Evolutionary conservation across 1,140 invertebrate genomes (phyloP).

Genomic region (Eueides isabella): DNA sequence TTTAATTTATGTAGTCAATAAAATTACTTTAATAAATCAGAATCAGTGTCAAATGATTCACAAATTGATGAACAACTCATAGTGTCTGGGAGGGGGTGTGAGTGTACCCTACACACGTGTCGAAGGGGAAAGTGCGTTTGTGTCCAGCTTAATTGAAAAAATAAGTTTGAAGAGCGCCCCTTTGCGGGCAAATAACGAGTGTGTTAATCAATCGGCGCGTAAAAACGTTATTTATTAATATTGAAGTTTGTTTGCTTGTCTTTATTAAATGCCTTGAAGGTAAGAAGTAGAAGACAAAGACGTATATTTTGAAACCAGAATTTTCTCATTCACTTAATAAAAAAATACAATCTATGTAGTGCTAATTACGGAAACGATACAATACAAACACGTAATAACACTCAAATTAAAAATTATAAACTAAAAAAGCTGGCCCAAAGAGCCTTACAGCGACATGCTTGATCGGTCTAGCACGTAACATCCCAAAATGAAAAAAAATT

Average conservation of each 20-base stretch:
- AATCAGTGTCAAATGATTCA: conserved; percentile 57
- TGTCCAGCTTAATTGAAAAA: conserved; percentile 74
- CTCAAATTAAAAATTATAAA: too few relatives aligned
- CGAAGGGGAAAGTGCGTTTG: conserved; percentile 68
- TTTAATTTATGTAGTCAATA: neutral
- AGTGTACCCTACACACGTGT: conserved; percentile 61
- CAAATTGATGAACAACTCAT: conserved; percentile 65
- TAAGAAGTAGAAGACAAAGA: too few relatives aligned
- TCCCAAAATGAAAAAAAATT: too few relatives aligned
- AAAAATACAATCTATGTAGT: too few relatives aligned
- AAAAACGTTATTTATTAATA: conserved; percentile 17
- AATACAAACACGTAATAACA: too few relatives aligned
- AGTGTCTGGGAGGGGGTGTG: conserved; percentile 62
- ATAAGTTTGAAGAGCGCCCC: conserved; percentile 44
- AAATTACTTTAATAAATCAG: neutral
- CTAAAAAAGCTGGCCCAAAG: too few relatives aligned
- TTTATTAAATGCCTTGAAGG: neutral
- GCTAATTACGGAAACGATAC: too few relatives aligned
- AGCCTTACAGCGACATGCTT: too few relatives aligned
- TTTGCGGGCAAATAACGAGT: conserved; percentile 30
- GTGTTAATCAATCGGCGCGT: conserved; percentile 21
- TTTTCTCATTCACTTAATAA: too few relatives aligned
- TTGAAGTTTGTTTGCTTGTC: conserved; percentile 17
- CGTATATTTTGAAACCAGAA: neutral
- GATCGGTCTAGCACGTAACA: too few relatives aligned